phyloP scores from a whole-genome alignment of 2,797 vertebrate species.

The Numenius phaeopus region DNA sequence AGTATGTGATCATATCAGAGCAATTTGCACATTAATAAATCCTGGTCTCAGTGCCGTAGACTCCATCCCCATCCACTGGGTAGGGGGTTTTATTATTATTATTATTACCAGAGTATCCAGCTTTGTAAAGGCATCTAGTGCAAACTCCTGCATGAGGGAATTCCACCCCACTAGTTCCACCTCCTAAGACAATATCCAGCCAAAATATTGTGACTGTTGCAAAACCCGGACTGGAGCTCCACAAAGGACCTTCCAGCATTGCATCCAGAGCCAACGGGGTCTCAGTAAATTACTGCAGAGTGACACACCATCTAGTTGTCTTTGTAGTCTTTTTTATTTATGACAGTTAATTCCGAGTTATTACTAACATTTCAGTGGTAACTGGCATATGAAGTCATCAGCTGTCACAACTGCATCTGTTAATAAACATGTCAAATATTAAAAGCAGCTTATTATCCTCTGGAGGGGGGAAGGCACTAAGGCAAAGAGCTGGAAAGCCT shows the following conservation, averaged over 20 bases:
- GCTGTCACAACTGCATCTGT: constrained; percentile 51
- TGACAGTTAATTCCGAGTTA: constrained; percentile 19
- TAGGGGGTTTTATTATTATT: constrained; percentile 43
- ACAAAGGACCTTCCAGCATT: constrained; percentile 71
- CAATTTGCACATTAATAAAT: constrained; percentile 79
- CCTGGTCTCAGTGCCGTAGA: constrained; percentile 78
- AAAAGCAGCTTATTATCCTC: constrained; percentile 62
- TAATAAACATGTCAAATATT: constrained; percentile 65
- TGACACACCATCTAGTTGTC: not conserved
- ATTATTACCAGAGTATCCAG: constrained; percentile 79
- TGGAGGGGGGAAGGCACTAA: not conserved
- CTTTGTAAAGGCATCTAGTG: constrained; percentile 76
- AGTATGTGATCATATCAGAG: constrained; percentile 76
- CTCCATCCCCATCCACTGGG: constrained; percentile 79
- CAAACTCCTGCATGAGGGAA: constrained; percentile 81
- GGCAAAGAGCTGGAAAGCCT: not conserved
- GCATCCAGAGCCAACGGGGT: constrained; percentile 63
- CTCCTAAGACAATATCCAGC: constrained; percentile 81
- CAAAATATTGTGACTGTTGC: constrained; percentile 78
- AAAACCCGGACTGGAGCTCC: constrained; percentile 85
- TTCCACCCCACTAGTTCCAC: constrained; percentile 82
- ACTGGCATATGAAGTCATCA: constrained; percentile 52
- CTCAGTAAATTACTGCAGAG: constrained; percentile 47
- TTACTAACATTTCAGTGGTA: constrained; percentile 52
- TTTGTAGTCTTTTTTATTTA: constrained; percentile 54